Evolutionary conservation across 2,113 vertebrate genomes (phyloP).

Genomic region (Thamnophis sirtalis): DNA sequence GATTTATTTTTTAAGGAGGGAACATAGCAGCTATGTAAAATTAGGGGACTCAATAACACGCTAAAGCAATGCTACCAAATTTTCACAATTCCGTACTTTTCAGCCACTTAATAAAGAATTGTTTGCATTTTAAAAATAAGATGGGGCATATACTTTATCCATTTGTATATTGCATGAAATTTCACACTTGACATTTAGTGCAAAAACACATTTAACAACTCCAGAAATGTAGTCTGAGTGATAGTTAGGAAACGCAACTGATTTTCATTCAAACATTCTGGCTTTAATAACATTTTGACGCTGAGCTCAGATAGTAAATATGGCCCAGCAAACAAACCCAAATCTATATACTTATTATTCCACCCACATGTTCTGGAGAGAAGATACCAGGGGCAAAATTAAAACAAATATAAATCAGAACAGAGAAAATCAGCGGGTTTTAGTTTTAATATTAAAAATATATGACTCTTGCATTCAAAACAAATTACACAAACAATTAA

Average conservation of each 20-base stretch:
- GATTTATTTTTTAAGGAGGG: neutral
- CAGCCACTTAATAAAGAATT: constrained; percentile 24
- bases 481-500: constrained; percentile 75
- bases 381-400: constrained; percentile 42
- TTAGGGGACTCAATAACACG: constrained; percentile 49
- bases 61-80: constrained; percentile 34
- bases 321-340: constrained; percentile 44
- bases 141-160: constrained; percentile 34
- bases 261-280: neutral
- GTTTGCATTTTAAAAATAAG: constrained; percentile 60
- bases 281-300: constrained; percentile 34
- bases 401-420: constrained; percentile 47
- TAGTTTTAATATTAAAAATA: constrained; percentile 56
- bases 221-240: neutral
- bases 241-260: neutral
- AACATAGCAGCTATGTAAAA: constrained; percentile 22
- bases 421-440: constrained; percentile 46
- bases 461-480: constrained; percentile 65
- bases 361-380: constrained; percentile 39
- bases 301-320: constrained; percentile 58
- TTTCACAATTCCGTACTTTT: constrained; percentile 47
- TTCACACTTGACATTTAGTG: constrained; percentile 48
- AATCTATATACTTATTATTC: constrained; percentile 49
- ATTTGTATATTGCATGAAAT: constrained; percentile 13
- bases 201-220: neutral